Evolutionary conservation across 1,140 invertebrate genomes (phyloP).

Genomic region (Drosophila nebulosa): DNA sequence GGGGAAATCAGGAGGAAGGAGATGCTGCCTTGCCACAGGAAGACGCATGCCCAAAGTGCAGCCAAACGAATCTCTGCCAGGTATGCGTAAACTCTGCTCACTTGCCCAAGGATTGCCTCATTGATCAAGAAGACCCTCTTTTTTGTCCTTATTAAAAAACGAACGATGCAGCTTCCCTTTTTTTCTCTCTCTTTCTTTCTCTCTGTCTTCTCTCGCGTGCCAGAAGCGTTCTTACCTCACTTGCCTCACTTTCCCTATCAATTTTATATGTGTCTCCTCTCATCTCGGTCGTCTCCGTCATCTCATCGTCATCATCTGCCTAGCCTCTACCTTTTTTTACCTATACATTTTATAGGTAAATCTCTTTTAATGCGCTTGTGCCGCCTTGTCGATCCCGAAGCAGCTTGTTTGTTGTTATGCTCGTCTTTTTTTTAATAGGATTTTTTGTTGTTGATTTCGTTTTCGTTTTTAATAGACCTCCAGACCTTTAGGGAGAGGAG

Average conservation of each 20-base stretch:
- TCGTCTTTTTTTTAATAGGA: slow-evolving; percentile 66
- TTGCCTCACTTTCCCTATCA: slow-evolving; percentile 46
- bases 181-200: no score
- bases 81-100: slow-evolving; percentile 32
- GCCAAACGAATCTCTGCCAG: slow-evolving; percentile 30
- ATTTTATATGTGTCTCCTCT: slow-evolving; percentile 26
- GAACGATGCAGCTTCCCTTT: slow-evolving; percentile 51
- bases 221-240: slow-evolving; percentile 25
- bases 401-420: slow-evolving; percentile 52
- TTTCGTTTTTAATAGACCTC: slow-evolving; percentile 50
- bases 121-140: slow-evolving; percentile 60
- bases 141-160: slow-evolving; percentile 56
- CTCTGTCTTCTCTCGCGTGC: slow-evolving; percentile 49
- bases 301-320: slow-evolving; percentile 41
- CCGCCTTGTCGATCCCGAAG: slow-evolving; percentile 48
- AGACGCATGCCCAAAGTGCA: slow-evolving; percentile 52
- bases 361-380: slow-evolving; percentile 72
- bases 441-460: slow-evolving; percentile 33
- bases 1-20: slow-evolving; percentile 19
- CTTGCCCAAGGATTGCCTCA: slow-evolving; percentile 20
- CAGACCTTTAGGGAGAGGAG: slow-evolving; percentile 9
- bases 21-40: background rate
- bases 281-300: no score
- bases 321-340: slow-evolving; percentile 24
- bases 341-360: slow-evolving; percentile 68